These are phyloP conservation scores for Noctua janthe DNA, from an alignment of 2,888 invertebrate genomes.

Conservation along the genomic window DNA sequence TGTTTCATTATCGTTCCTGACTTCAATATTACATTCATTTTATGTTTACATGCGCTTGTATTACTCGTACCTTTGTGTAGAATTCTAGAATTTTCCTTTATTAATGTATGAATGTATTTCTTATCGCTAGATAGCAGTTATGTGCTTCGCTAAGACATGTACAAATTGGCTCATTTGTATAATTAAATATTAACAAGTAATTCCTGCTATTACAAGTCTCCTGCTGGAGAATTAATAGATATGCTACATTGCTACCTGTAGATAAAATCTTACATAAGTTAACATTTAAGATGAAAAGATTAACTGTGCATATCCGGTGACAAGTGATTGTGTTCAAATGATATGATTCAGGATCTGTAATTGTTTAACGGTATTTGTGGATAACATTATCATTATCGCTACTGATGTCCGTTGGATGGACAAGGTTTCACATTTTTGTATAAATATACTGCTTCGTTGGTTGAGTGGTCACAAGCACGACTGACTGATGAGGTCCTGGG, in stretches of 20 bases:
- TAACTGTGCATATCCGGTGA: constrained; percentile 52
- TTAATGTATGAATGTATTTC: constrained; percentile 27
- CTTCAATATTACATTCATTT: constrained; percentile 29
- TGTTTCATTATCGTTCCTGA: constrained; percentile 38
- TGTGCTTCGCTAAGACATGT: constrained; percentile 32
- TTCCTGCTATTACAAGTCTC: constrained; percentile 50
- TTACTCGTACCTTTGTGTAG: not conserved
- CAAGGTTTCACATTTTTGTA: not conserved
- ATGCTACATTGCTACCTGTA: constrained; percentile 43
- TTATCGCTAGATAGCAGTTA: constrained; percentile 32
- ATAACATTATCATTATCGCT: constrained; percentile 7
- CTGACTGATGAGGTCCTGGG: too few relatives aligned
- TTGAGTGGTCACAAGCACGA: too few relatives aligned
- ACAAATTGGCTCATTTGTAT: constrained; percentile 59
- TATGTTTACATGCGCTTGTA: constrained; percentile 20
- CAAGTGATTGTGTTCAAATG: constrained; percentile 45
- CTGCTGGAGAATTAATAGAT: constrained; percentile 55
- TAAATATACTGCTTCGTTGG: not conserved
- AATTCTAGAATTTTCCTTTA: constrained; percentile 34
- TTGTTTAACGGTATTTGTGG: constrained; percentile 5
- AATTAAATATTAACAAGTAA: constrained; percentile 63
- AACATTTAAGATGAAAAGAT: constrained; percentile 54
- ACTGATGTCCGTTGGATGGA: not conserved
- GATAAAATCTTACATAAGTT: constrained; percentile 59
- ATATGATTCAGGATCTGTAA: constrained; percentile 32